Base-by-base conservation (phyloP, 2,113 vertebrate genomes). In the Macrotus californicus region DNA sequence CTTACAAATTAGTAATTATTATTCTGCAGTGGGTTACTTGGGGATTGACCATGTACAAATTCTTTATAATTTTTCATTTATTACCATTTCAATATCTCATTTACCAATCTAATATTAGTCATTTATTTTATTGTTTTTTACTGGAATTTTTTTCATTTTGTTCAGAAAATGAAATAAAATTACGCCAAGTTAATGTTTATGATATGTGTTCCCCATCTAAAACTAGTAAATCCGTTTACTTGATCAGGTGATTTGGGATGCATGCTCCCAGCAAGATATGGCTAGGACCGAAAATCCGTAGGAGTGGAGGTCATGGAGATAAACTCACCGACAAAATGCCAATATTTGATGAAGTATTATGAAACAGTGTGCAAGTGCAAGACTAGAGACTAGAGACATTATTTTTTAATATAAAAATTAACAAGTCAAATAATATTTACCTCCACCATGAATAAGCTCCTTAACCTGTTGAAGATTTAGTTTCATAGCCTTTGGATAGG, bases 111-210 rank as follows among this genome's bases (percentile, higher is more conserved):
- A 59, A 61, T 69, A 48, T 50, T 70, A 56, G 41, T 11, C 10
- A n/a, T 64, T 91, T 88, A 24, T 89, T 86, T 86, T 69, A 31
- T 56, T 61, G 41, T 73, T 72, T 21, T 95, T 90, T 73, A 48
- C 15, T 83, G 43, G 15, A 10, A 72, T 22, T 72, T 89, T 93
- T 94, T 70, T 15, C 69, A 3, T 89, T 86, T 61, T 61, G 52
- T 66, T 93, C 43, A 67, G 26, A 95, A 91, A 82, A 21, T 59
- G 5, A 88, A 90, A 96, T 72, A 69, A 85, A 89, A 80, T 79
- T 77, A 22, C 64, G 5, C 59, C 70, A 76, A 14, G 21, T 56
- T 84, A 39, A 56, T 64, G 3, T 87, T 81, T 73, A 34, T 26
- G 1, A 43, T 54, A 6, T 16, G 6, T 7, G 36, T 89, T 39